Base-by-base conservation (phyloP, 64 coral and sea anemone species). In the Stichodactyla mertensii region DNA sequence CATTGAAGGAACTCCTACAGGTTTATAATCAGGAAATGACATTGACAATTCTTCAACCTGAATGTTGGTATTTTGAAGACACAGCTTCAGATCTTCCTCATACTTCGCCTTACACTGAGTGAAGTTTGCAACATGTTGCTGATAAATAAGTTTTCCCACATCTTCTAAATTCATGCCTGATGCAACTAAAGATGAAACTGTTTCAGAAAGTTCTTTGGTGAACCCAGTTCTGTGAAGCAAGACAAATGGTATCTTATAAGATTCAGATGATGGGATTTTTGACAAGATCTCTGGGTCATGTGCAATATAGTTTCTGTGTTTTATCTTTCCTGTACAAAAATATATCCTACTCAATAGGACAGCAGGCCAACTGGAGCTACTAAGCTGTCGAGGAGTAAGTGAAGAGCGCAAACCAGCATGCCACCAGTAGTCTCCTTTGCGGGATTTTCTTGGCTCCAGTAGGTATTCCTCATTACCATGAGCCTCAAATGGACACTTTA, bases 191-290 rank as follows among this genome's bases (percentile, higher is more conserved):
- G 90, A 92, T 8, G 82, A 52, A 7, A 87, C 85, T 79, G 84
- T 87, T 26, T 86, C 86, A 54, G 77, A 79, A 31, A 92, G 61
- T 52, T 92, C 90, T 59, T 86, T 78, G 4, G 90, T 92, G 23
- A 92, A 92, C 20, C 90, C 90, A 77, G 90, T 92, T 83, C 61
- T 86, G 58, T 92, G 90, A 51, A 92, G 78, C 61, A 92, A 84
- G 23, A 87, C 79, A 23, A 92, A 92, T n/a, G 90, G 90, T n/a
- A 87, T 64, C n/a, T 83, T 64, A 51, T 55, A 66, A 56, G 83
- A 27, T 12, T 85, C 83, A n/a, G 90, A 74, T 57, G 90, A 51
- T 28, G 90, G 90, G 14, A 92, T 92, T 51, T 87, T 81, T 19
- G 79, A 79, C 53, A 92, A 78, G 52, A 92, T 64, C 28, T 86